Conservation (phyloP, 1,140 invertebrate species). For the Glomeris maerens region DNA sequence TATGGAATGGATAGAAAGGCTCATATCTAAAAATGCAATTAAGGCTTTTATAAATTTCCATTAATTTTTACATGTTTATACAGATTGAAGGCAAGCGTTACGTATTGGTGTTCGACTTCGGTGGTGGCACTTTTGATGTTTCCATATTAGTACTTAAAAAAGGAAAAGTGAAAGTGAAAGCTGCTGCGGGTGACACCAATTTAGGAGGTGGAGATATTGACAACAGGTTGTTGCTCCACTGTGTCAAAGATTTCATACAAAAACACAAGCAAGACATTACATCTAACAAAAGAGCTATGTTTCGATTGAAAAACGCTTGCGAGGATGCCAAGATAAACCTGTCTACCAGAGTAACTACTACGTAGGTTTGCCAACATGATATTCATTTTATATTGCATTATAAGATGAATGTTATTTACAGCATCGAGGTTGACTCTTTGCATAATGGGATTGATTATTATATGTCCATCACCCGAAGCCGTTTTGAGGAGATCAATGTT, state of each 20-base stretch:
- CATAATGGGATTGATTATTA: slow-evolving; percentile 7
- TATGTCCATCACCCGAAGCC: slow-evolving; percentile 12
- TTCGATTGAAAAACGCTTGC: not conserved
- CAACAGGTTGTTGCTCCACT: slow-evolving; percentile 40
- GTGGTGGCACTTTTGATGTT: slow-evolving; percentile 20
- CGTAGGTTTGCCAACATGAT: not conserved
- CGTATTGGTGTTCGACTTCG: slow-evolving; percentile 18
- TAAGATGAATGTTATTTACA: not conserved
- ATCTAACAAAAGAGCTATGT: slow-evolving; percentile 3
- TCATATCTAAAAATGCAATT: not conserved
- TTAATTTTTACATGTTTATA: no score
- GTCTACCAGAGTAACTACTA: not conserved
- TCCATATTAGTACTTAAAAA: slow-evolving; percentile 8
- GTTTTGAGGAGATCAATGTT: slow-evolving; percentile 17
- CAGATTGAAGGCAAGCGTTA: no score
- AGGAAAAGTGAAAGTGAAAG: slow-evolving; percentile 37
- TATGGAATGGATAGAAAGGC: slow-evolving; percentile 12
- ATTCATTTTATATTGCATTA: not conserved
- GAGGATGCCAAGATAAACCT: slow-evolving; percentile 8
- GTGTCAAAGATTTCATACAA: slow-evolving; percentile 40
- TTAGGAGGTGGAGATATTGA: slow-evolving; percentile 25
- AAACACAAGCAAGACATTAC: slow-evolving; percentile 3
- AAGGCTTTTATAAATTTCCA: no score
- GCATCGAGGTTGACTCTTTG: slow-evolving; percentile 13
- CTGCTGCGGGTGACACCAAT: slow-evolving; percentile 42